Percentiles rank a stretch among this genome's conserved stretches.
These are phyloP conservation scores for Trididemnum miniatum DNA, from an alignment of 23 tunicate genomes.

Conservation along the genomic window DNA sequence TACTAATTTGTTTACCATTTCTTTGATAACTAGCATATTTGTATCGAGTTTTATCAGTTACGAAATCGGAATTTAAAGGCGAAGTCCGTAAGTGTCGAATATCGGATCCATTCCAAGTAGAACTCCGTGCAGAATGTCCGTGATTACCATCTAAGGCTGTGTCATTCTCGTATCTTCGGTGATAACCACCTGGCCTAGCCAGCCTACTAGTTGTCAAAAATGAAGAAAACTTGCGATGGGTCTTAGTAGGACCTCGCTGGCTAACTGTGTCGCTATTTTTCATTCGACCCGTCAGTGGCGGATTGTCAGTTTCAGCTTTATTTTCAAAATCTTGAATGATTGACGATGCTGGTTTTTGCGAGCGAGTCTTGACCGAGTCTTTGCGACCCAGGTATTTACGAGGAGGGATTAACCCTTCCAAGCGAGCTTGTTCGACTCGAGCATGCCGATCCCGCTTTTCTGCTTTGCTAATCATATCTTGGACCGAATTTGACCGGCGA, in stretches of 20 bases:
- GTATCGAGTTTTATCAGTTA: too few relatives aligned
- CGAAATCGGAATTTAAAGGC: too few relatives aligned
- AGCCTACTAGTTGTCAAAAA: slow-evolving; percentile 20
- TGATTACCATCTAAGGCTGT: too few relatives aligned
- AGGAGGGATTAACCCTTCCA: slow-evolving; percentile 55
- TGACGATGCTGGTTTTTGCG: slow-evolving; percentile 32
- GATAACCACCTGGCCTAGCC: neutral
- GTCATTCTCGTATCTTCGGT: neutral
- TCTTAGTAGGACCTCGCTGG: neutral
- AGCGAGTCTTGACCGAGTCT: slow-evolving; percentile 27
- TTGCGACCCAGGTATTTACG: slow-evolving; percentile 34
- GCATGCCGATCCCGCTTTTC: slow-evolving; percentile 63
- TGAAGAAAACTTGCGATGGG: slow-evolving; percentile 31
- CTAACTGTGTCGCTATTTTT: neutral
- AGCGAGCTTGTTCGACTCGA: slow-evolving; percentile 53
- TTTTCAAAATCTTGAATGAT: slow-evolving; percentile 38
- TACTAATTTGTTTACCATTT: too few relatives aligned
- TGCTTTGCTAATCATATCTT: slow-evolving; percentile 47
- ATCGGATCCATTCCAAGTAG: slow-evolving; percentile 31
- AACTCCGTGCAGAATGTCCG: neutral
- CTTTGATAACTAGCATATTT: too few relatives aligned
- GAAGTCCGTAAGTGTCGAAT: too few relatives aligned
- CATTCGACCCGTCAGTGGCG: neutral
- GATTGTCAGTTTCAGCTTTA: neutral
- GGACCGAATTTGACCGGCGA: slow-evolving; percentile 42